phyloP scores from a whole-genome alignment of 2,113 vertebrate species.

The Lophius piscatorius region DNA sequence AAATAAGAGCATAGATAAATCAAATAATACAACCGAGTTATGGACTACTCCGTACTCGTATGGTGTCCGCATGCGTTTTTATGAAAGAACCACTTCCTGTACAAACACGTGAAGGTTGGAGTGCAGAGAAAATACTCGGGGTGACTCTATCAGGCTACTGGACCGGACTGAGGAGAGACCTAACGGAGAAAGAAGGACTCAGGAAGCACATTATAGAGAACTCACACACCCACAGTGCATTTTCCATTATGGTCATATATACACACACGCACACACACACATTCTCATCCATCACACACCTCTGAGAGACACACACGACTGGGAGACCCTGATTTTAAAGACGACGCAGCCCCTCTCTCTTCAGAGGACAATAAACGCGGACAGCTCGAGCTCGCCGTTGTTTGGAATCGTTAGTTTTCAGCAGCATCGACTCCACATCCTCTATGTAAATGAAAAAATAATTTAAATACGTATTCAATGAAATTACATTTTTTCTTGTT shows the following conservation, averaged over 20 bases:
- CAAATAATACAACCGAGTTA: constrained; percentile 69
- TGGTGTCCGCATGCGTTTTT: constrained; percentile 72
- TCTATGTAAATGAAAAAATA: no score
- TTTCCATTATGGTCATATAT: constrained; percentile 28
- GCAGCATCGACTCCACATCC: no score
- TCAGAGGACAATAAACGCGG: constrained; percentile 72
- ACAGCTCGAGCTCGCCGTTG: constrained; percentile 44
- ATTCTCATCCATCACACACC: constrained; percentile 9
- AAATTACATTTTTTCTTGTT: no score
- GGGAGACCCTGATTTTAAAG: constrained; percentile 78
- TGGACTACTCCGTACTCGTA: constrained; percentile 63
- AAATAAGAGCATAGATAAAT: constrained; percentile 66
- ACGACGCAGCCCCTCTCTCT: constrained; percentile 63
- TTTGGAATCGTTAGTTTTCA: no score
- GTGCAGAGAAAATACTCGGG: constrained; percentile 44
- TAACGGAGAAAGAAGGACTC: constrained; percentile 57
- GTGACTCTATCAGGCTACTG: constrained; percentile 61
- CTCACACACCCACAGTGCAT: constrained; percentile 36
- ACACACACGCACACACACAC: constrained; percentile 24
- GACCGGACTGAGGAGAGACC: constrained; percentile 59
- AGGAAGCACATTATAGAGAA: constrained; percentile 74
- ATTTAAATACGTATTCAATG: no score
- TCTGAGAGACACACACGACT: constrained; percentile 46
- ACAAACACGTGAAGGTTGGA: constrained; percentile 59
- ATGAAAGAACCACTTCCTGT: constrained; percentile 58